phyloP scores from a whole-genome alignment of 1,140 invertebrate genomes.

The Drosophila melanogaster region Release_6_plus_ISO1_MT NT_037436.4:15223001-15223500 shows the following conservation, averaged over 20 bases:
- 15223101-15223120: constrained; percentile 81
- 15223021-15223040: constrained; percentile 81
- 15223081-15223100: constrained; percentile 65
- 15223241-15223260: background rate
- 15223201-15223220: constrained; percentile 28
- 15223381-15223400: too few species aligned
- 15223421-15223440: constrained; percentile 11
- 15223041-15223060: constrained; percentile 73
- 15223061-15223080: constrained; percentile 67
- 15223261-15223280: background rate
- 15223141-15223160: constrained; percentile 17
- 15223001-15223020: constrained; percentile 81
- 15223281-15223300: too few species aligned
- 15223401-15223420: too few species aligned
- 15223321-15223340: too few species aligned
- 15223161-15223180: constrained; percentile 26
- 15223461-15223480: background rate
- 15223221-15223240: too few species aligned
- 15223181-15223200: constrained; percentile 8
- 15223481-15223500: constrained; percentile 47
- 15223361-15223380: too few species aligned
- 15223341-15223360: too few species aligned
- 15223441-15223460: constrained; percentile 36
- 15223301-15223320: too few species aligned
- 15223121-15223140: constrained; percentile 69